Evolutionary conservation across 1,140 invertebrate genomes (phyloP).

Genomic region (Heliconius hermathena): DNA sequence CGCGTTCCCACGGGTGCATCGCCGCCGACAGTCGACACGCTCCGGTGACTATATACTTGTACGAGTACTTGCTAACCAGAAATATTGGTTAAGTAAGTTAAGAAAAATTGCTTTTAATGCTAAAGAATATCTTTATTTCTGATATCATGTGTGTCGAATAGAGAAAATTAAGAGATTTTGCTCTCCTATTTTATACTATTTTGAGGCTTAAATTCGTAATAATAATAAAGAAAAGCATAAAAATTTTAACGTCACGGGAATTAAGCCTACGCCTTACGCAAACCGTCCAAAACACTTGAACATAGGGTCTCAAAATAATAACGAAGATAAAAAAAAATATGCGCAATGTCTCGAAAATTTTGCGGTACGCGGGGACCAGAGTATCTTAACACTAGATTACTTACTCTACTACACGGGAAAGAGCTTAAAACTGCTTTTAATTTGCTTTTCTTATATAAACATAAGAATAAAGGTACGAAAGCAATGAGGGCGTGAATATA

Average conservation of each 20-base stretch:
- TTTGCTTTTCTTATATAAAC: not conserved
- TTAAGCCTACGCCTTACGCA: too few species aligned
- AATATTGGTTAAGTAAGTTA: not conserved
- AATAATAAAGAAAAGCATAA: too few species aligned
- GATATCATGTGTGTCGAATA: too few species aligned
- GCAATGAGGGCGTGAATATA: slow-evolving; percentile 14
- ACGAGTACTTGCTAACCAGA: not conserved
- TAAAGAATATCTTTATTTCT: too few species aligned
- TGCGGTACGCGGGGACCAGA: not conserved
- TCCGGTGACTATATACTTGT: not conserved
- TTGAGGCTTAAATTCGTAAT: not conserved
- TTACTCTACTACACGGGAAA: not conserved
- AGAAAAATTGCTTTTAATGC: not conserved
- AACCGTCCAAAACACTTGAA: too few species aligned
- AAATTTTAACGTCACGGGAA: too few species aligned
- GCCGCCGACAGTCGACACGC: not conserved
- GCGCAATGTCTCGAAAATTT: too few species aligned
- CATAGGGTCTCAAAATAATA: too few species aligned
- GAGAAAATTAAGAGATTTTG: too few species aligned
- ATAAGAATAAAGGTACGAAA: slow-evolving; percentile 16
- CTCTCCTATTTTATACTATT: not conserved
- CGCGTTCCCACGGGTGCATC: not conserved
- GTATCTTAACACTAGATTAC: not conserved
- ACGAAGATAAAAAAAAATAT: too few species aligned
- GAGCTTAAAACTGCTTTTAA: not conserved